Base-by-base conservation (phyloP, 2,797 vertebrate genomes). In the Syngnathus acus region DNA sequence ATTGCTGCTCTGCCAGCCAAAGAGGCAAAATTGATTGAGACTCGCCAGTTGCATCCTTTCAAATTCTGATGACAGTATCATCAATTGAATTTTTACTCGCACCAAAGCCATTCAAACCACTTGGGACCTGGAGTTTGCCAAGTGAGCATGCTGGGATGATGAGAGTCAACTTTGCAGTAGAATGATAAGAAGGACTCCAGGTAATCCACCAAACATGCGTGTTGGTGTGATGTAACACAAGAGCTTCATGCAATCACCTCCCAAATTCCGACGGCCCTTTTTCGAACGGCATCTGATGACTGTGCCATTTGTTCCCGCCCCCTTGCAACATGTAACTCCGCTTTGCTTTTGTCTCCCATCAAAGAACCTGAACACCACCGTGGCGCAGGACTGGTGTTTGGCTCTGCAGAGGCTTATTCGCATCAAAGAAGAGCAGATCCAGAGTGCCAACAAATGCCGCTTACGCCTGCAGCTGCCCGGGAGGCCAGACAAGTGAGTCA, bases 361-460 rank as follows among this genome's bases (percentile, higher is more conserved):
- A 75, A 23, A 98, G 97, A 98, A 98, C 83, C 88, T 98, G 84
- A 98, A 98, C 91, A 95, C 94, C 86, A 93, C 94, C 0, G 94
- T 98, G 76, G 95, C 96, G 1, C 95, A 97, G 73, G 97, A 98
- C 82, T 99, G 97, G 96, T 96, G 94, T 85, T 84, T 97, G 85
- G 95, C 96, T 13, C 89, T 99, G 73, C 95, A 98, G 90, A 92
- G 95, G 80, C 93, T 98, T 71, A 93, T 98, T 85, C 91, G 93
- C 67, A 94, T 98, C 73, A 98, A 98, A 85, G 96, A 99, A 72
- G 97, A 97, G 66, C 94, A 98, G 82, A 96, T 98, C 82, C 95
- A 97, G 79, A 94, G 93, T 0, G 96, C 95, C 74, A 97, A 98
- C 92, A 98, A 97, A 80, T 98, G 95, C 80, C 94, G 94, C 61